Conservation (phyloP, 2,113 vertebrate species). For the Lampris incognitus region DNA sequence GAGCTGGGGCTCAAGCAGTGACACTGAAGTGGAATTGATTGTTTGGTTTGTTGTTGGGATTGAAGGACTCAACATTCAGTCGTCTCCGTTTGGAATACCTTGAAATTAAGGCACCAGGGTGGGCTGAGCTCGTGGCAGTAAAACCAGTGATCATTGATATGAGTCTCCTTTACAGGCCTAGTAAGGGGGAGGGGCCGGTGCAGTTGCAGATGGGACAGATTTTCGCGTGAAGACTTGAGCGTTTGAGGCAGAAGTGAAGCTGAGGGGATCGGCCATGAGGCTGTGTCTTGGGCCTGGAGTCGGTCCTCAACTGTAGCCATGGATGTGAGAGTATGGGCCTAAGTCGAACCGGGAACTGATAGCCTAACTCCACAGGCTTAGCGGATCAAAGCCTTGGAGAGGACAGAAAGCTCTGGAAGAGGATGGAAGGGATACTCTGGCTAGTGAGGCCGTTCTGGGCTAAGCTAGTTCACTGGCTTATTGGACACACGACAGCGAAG, state of each 20-base stretch:
- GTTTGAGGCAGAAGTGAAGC: constrained; percentile 54
- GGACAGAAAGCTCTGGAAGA: constrained; percentile 58
- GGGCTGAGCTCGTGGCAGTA: not conserved
- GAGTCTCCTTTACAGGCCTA: not conserved
- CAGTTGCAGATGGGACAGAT: constrained; percentile 7
- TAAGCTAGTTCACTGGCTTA: constrained; percentile 61
- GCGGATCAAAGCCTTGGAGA: constrained; percentile 75
- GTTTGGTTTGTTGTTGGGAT: not conserved
- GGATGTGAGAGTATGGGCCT: constrained; percentile 66
- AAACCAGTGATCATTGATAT: constrained; percentile 20
- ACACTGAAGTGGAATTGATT: not conserved
- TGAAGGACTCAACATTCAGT: constrained; percentile 13
- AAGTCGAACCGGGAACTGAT: constrained; percentile 70
- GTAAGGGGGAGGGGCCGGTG: not conserved
- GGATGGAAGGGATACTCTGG: constrained; percentile 65
- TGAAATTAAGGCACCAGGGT: constrained; percentile 14
- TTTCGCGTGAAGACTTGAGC: constrained; percentile 28
- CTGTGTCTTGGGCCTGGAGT: constrained; percentile 49
- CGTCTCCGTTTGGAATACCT: constrained; percentile 15
- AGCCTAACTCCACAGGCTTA: constrained; percentile 75
- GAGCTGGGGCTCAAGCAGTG: constrained; percentile 3
- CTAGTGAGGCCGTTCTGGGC: constrained; percentile 43
- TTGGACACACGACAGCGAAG: constrained; percentile 43
- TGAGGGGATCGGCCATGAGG: constrained; percentile 56
- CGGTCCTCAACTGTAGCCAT: constrained; percentile 49